Evolutionary conservation across 2,797 vertebrate genomes (phyloP).

Genomic region (Chrysocyon brachyurus): DNA sequence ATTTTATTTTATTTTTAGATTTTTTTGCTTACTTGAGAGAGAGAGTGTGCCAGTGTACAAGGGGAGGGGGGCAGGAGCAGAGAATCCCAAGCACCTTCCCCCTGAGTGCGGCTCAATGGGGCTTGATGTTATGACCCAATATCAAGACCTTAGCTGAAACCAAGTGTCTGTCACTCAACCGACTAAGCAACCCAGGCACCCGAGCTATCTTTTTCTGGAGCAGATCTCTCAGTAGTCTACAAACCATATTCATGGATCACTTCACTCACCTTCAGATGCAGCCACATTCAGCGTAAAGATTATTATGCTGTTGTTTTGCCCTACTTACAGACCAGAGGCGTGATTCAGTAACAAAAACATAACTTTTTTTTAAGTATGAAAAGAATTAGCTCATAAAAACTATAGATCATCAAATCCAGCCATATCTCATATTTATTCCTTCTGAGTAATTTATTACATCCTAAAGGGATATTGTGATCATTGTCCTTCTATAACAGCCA

Average conservation of each 20-base stretch:
- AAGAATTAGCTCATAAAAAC: neutral
- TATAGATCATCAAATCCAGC: neutral
- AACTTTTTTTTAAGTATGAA: neutral
- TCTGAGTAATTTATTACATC: neutral
- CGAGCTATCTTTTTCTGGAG: neutral
- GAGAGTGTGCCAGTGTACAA: neutral
- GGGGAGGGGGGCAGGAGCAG: neutral
- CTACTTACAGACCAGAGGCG: neutral
- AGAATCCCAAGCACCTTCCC: neutral
- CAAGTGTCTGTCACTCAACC: neutral
- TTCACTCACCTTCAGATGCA: neutral
- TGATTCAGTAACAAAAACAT: neutral
- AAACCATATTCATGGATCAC: neutral
- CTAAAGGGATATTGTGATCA: neutral
- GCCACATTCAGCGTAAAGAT: neutral
- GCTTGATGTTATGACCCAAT: neutral
- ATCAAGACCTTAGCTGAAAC: neutral
- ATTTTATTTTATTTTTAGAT: neutral
- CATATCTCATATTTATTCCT: neutral
- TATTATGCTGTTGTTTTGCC: slow-evolving; percentile 1
- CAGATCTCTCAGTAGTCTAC: slow-evolving; percentile 9
- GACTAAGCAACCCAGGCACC: neutral
- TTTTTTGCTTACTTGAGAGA: neutral
- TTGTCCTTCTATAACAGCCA: neutral
- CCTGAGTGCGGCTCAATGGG: neutral